Conservation (phyloP, 2,113 vertebrate species). For the Leucoraja erinaceus region DNA sequence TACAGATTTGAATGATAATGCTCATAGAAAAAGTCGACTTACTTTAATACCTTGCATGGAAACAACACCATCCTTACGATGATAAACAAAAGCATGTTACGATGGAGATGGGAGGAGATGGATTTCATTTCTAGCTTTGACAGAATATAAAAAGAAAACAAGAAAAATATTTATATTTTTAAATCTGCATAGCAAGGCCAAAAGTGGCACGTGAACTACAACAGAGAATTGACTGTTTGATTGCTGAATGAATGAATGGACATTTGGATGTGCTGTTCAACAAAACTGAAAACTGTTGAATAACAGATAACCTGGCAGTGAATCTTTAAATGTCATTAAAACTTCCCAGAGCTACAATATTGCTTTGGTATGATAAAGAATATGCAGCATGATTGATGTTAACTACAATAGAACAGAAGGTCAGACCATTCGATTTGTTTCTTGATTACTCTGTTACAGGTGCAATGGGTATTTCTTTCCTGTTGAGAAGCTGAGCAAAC, state of each 20-base stretch:
- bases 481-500: background rate
- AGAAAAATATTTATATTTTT: conserved; percentile 74
- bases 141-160: conserved; percentile 50
- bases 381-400: background rate
- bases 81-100: conserved; percentile 62
- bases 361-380: background rate
- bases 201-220: conserved; percentile 21
- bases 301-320: background rate
- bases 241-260: conserved; percentile 12
- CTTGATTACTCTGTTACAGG: conserved; percentile 20
- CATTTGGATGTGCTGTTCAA: background rate
- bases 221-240: conserved; percentile 1
- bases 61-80: conserved; percentile 43
- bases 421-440: conserved; percentile 19
- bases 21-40: conserved; percentile 62
- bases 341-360: conserved; percentile 5
- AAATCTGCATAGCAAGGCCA: conserved; percentile 57
- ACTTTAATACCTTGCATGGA: conserved; percentile 75
- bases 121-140: conserved; percentile 70
- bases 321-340: conserved; percentile 23
- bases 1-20: conserved; percentile 79
- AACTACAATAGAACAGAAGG: background rate
- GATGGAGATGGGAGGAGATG: conserved; percentile 56
- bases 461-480: background rate
- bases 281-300: conserved; percentile 16